Evolutionary conservation across 2,113 vertebrate species (phyloP), one percentile per base, ranked within the genome.

Genomic region (Promerops cafer): DNA sequence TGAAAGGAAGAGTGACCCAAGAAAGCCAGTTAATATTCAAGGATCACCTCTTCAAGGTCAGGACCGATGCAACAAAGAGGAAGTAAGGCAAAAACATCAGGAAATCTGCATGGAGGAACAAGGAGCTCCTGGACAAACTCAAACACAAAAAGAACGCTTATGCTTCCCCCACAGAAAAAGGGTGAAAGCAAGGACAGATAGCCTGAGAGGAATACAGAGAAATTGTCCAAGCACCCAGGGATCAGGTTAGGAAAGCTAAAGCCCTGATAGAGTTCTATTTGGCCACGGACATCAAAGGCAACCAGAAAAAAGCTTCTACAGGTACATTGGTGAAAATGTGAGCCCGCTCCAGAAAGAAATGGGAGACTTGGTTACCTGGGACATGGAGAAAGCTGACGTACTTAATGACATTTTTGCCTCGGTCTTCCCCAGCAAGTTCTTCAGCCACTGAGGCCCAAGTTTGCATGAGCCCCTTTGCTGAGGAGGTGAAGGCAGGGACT

Each of bases 391-490:
- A 30, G 35, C 63, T 69, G 70, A 69, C 17, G 54, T 35, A 83
- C 26, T 61, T 54, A 35, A 27, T 16, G 40, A 42, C 26, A 49
- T 39, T 74, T 81, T 45, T 89, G 28, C 27, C 37, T 74, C 1
- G 0, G 8, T 59, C 60, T 39, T 59, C 28, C 35, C 26, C 31
- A 83, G 26, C 18, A 49, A 42, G 18, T 42, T 27, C 40, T 42
- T 61, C 40, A 77, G 35, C 31, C 79, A 83, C 56, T 42, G 10
- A 47, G 30, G 54, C 35, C 47, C 2, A 4, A 35, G 40, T 49
- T 2, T 56, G 49, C 31, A 26, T 0, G 0, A 49, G 35, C 16
- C 14, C n/a, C 14, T 76, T 49, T 42, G n/a, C 47, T 61, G 56
- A 76, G 10, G 50, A 33, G 26, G 40, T 70, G 69, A 61, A 83